phyloP scores from a whole-genome alignment of 2,797 vertebrate genomes.

The Sylvia borin region DNA sequence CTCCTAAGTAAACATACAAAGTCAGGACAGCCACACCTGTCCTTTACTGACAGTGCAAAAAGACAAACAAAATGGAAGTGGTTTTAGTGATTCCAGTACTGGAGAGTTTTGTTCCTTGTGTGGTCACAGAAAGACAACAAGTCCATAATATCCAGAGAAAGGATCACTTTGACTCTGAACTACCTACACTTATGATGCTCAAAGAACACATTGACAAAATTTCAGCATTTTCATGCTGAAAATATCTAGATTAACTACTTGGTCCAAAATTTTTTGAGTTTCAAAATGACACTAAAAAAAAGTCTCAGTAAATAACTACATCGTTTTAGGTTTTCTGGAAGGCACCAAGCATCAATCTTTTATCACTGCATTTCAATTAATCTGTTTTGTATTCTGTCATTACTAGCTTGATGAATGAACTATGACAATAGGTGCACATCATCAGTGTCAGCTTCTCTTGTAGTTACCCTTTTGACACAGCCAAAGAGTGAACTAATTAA shows the following conservation, averaged over 20 bases:
- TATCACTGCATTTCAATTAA: background rate
- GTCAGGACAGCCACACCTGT: background rate
- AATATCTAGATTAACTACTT: background rate
- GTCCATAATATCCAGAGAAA: background rate
- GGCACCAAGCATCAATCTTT: background rate
- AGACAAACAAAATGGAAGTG: background rate
- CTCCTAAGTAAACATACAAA: background rate
- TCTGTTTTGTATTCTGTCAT: background rate
- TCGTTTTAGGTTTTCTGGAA: background rate
- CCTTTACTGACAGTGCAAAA: background rate
- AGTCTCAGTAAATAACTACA: background rate
- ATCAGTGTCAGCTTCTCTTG: background rate
- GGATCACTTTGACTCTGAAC: background rate
- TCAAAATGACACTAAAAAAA: background rate
- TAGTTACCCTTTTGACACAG: background rate
- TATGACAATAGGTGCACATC: background rate
- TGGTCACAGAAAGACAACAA: background rate
- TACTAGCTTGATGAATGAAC: background rate
- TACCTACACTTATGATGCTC: background rate
- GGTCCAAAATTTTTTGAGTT: background rate
- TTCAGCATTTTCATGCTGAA: background rate
- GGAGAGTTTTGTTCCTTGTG: background rate
- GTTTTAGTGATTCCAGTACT: background rate
- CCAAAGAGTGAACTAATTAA: background rate
- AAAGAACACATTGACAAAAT: background rate